Evolutionary conservation across 2,113 vertebrate species (phyloP), one percentile per base, ranked within the genome.

Genomic region (Meles meles): DNA sequence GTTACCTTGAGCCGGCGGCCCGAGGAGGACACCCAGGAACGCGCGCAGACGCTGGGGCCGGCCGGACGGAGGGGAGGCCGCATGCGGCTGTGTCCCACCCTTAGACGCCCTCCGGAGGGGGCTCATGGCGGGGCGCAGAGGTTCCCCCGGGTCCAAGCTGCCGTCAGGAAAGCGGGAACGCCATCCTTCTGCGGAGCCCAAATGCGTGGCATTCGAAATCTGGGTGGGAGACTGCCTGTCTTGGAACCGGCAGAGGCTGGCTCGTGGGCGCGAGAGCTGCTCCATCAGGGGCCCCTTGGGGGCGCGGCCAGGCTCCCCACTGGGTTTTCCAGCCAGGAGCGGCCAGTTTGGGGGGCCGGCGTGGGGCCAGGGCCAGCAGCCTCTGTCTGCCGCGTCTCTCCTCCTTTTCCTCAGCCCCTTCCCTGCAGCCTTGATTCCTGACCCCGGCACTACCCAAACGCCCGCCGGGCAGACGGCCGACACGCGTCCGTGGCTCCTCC

Each of bases 181-280:
- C 9, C 4, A 1, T 7, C 31, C n/a, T 18, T 49, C 39, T 3
- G 29, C 3, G 12, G 44, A 49, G 72, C 29, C 29, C 8, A 15
- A 2, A 21, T 1, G 9, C 6, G 3, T 5, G 55, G 44, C 25
- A 37, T 17, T 5, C 21, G 72, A 15, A 4, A 18, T 17, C 15
- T 14, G 39, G 29, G 37, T 31, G 21, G 69, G 5, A 79, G 39
- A 23, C n/a, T n/a, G n/a, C 20, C 31, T 12, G 1, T 1, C 0
- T 31, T 20, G 27, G 39, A 11, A 1, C 7, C 31, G 2, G 47
- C 7, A 3, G 7, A 18, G 2, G 57, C 4, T 2, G 9, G 4
- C 6, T 5, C 6, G 8, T 17, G 0, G 34, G 34, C 1, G 0
- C 0, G 6, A 14, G 10, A 4, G 7, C 71, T 1, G 7, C 2